Percentiles rank a stretch among this genome's conserved stretches.
These are phyloP conservation scores for Slavum lentiscoides DNA, from an alignment of 2,888 invertebrate species.

Conservation along the genomic window DNA sequence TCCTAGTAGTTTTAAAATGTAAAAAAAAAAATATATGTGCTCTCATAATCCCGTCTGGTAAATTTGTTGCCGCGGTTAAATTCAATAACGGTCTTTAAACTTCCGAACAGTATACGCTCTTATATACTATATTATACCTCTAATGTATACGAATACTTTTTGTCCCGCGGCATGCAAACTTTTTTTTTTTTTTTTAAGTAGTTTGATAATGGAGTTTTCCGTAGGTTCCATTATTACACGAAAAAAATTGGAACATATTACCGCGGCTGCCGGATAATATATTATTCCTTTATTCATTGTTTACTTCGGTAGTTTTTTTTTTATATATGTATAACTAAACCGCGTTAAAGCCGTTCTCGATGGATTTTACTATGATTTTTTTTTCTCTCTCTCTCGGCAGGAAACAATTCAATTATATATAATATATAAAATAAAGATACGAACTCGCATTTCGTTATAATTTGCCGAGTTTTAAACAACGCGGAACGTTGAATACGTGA, in stretches of 20 bases:
- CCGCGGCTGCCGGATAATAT: neutral
- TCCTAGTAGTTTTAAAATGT: no score
- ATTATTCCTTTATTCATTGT: neutral
- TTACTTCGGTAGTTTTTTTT: neutral
- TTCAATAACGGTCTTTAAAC: constrained; percentile 26
- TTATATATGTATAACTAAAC: neutral
- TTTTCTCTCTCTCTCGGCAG: neutral
- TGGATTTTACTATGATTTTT: neutral
- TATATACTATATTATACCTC: neutral
- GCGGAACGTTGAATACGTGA: neutral
- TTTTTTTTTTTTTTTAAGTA: constrained; percentile 3
- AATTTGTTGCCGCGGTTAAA: constrained; percentile 18
- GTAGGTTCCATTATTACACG: neutral
- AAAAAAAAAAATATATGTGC: neutral
- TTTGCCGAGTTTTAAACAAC: constrained; percentile 8
- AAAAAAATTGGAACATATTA: neutral
- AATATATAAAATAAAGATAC: no score
- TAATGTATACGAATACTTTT: neutral
- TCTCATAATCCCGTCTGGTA: neutral
- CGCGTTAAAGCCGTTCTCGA: neutral
- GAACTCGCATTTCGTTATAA: neutral
- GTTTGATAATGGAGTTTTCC: constrained; percentile 16
- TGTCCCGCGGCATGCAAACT: neutral
- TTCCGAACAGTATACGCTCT: neutral
- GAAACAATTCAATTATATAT: neutral